Base-by-base conservation (phyloP, 2,797 vertebrate genomes). In the Lagothrix lagotricha region DNA sequence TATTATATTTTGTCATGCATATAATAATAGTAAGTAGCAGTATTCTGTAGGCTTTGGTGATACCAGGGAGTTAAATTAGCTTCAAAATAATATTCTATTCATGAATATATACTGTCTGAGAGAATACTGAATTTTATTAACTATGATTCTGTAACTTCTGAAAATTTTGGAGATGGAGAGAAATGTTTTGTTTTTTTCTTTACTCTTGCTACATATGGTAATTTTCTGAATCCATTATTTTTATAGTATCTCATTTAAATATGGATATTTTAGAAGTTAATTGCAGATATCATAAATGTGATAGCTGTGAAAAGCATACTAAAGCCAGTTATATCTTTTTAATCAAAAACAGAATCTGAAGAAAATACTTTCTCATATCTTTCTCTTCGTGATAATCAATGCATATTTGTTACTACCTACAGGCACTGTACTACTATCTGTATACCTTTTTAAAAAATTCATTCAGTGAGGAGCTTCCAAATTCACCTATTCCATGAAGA, bases 261-360 rank as follows among this genome's bases (percentile, higher is more conserved):
- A 90, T 97, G 92, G 76, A 96, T 96, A 89, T 98, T 94, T 96
- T 97, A 93, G 50, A 75, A 52, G 94, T 95, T 96, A 88, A 84
- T 44, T 96, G 67, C 48, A 95, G 97, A 97, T 90, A 93, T 77
- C 28, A 77, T 97, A 76, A 90, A 95, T 97, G 87, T 76, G 67
- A 75, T 70, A 94, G 72, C 80, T 80, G 36, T 88, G 75, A 80
- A 95, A 95, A 97, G 61, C 46, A 81, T 17, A 87, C 15, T 19
- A 22, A 95, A 96, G 11, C 93, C 44, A 88, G 79, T 91, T 91
- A 67, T 20, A 82, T 95, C n/a, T 96, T 98, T 97, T 95, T 96
- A 93, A 97, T 96, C 64, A 87, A 94, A 97, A 67, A 76, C 3
- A 39, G 79, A 90, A 92, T 86, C 48, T 75, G 84, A 97, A 90